Conservation (phyloP, 1,140 invertebrate genomes). For the Brachionus plicatilis region DNA sequence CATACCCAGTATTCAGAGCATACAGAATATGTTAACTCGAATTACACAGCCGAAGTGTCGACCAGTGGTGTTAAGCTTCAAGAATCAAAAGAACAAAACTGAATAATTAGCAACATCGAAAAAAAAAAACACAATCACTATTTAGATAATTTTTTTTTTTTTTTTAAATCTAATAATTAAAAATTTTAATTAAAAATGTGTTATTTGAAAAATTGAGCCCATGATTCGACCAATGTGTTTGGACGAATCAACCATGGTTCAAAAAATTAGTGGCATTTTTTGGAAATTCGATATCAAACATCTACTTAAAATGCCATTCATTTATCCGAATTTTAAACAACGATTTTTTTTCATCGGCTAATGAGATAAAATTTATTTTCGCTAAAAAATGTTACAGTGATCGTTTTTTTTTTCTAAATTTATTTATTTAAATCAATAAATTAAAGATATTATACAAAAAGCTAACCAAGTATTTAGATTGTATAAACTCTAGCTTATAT, state of each 20-base stretch:
- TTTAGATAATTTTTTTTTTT: slow-evolving; percentile 12
- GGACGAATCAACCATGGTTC: neutral
- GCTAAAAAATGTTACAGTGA: slow-evolving; percentile 22
- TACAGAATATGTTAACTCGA: slow-evolving; percentile 23
- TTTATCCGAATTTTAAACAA: neutral
- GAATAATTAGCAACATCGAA: neutral
- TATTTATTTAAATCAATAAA: slow-evolving; percentile 8
- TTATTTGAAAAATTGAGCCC: neutral
- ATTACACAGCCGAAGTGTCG: slow-evolving; percentile 7
- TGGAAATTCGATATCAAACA: neutral
- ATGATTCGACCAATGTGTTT: neutral
- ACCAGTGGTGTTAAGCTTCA: neutral
- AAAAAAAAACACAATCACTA: neutral
- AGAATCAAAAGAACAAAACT: neutral
- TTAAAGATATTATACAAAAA: neutral
- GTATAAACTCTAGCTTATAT: neutral
- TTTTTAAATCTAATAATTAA: neutral
- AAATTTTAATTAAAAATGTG: neutral
- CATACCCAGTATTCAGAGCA: slow-evolving; percentile 1
- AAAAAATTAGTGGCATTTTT: neutral
- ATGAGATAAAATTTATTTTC: slow-evolving; percentile 23
- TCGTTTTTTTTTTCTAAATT: slow-evolving; percentile 8
- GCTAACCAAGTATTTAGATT: neutral
- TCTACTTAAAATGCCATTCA: neutral
- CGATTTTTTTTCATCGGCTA: slow-evolving; percentile 16